Evolutionary conservation across 2,113 vertebrate species (phyloP).

Genomic region (Petromus typicus): DNA sequence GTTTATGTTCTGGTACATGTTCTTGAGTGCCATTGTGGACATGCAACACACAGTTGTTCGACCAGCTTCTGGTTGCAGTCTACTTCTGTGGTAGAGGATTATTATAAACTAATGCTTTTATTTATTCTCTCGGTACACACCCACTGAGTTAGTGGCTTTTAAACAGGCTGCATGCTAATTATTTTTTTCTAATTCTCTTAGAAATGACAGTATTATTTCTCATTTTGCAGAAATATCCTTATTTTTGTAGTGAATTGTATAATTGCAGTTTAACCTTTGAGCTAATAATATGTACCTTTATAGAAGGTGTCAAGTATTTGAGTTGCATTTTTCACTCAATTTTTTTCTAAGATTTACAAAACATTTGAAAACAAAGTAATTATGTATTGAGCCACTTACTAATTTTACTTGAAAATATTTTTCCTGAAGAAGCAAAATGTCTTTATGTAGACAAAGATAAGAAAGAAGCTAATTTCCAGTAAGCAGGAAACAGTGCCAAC

Average conservation of each 20-base stretch:
- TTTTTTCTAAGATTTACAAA: conserved; percentile 43
- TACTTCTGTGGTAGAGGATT: background rate
- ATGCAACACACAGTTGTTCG: background rate
- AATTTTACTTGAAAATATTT: conserved; percentile 58
- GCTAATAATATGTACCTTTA: conserved; percentile 25
- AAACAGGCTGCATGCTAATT: background rate
- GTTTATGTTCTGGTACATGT: background rate
- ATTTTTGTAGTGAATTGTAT: conserved; percentile 22
- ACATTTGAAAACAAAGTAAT: conserved; percentile 39
- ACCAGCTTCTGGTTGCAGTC: background rate
- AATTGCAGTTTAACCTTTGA: conserved; percentile 51
- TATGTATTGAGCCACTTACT: conserved; percentile 13
- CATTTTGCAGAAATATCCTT: background rate
- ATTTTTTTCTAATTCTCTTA: background rate
- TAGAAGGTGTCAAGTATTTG: background rate
- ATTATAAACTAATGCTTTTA: background rate
- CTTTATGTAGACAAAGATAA: conserved; percentile 18
- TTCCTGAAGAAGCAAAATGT: conserved; percentile 44
- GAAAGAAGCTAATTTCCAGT: conserved; percentile 21
- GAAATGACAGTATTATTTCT: conserved; percentile 7
- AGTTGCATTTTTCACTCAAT: conserved; percentile 33
- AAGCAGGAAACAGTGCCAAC: background rate
- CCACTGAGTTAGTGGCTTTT: background rate
- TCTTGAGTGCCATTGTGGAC: background rate
- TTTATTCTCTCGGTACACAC: conserved; percentile 1